phyloP scores from a whole-genome alignment of 2,797 vertebrate species.

The Trachops cirrhosus region DNA sequence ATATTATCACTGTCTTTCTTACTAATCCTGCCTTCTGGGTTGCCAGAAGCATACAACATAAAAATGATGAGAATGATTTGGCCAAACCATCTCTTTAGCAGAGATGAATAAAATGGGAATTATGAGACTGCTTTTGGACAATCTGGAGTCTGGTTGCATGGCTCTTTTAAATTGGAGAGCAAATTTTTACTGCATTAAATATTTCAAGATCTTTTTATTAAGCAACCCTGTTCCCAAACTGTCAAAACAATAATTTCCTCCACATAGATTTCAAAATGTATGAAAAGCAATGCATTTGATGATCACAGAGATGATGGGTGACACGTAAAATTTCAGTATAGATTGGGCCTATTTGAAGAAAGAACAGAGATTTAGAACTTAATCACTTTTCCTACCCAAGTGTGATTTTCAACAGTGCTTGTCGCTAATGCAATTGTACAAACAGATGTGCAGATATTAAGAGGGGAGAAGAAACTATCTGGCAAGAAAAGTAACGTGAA shows the following conservation, averaged over 20 bases:
- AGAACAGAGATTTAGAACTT: conserved; percentile 32
- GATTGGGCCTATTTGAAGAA: not conserved
- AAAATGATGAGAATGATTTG: not conserved
- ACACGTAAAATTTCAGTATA: not conserved
- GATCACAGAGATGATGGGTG: not conserved
- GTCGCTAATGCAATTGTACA: not conserved
- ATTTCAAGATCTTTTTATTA: conserved; percentile 8
- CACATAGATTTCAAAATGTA: not conserved
- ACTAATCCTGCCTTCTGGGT: not conserved
- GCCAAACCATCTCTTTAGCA: not conserved
- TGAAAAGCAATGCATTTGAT: conserved; percentile 1
- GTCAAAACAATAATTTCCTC: conserved; percentile 31
- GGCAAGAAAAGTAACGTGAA: conserved; percentile 16
- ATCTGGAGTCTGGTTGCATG: not conserved
- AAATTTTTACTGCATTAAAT: conserved; percentile 39
- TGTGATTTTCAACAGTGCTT: not conserved
- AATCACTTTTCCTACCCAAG: not conserved
- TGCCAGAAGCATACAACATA: not conserved
- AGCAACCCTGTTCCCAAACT: not conserved
- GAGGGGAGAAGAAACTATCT: not conserved
- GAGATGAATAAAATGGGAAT: conserved; percentile 27
- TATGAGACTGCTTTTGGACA: not conserved
- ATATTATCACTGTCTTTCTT: not conserved
- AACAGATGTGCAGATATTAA: conserved; percentile 10
- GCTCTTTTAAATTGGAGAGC: not conserved